Evolutionary conservation across 2,888 invertebrate genomes (phyloP).

Genomic region (Agrochola lychnidis): DNA sequence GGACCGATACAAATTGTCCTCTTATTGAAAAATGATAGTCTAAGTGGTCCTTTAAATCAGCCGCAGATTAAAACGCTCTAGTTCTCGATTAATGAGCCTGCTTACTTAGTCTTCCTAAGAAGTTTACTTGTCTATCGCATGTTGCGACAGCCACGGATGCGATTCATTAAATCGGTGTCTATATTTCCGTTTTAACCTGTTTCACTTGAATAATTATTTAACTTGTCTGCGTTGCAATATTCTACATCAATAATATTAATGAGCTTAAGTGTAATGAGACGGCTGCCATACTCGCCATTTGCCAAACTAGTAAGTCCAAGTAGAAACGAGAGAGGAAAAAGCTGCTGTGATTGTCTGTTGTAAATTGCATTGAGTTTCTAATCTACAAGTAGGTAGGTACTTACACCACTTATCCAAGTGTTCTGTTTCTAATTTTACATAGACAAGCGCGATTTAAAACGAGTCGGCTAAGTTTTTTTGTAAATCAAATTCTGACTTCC

Average conservation of each 20-base stretch:
- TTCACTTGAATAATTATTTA: slow-evolving; percentile 74
- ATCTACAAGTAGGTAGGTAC: neutral
- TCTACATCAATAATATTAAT: slow-evolving; percentile 58
- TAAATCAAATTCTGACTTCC: slow-evolving; percentile 14
- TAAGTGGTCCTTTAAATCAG: slow-evolving; percentile 65
- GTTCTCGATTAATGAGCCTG: slow-evolving; percentile 73
- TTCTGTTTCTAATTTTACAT: slow-evolving; percentile 7
- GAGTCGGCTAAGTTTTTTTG: neutral
- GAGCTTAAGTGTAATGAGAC: slow-evolving; percentile 47
- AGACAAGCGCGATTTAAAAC: slow-evolving; percentile 2
- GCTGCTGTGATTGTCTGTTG: slow-evolving; percentile 47
- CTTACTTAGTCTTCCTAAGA: slow-evolving; percentile 66
- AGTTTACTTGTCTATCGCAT: slow-evolving; percentile 71
- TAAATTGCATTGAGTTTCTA: slow-evolving; percentile 52
- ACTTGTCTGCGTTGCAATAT: slow-evolving; percentile 68
- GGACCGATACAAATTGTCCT: slow-evolving; percentile 55
- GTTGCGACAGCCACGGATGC: slow-evolving; percentile 82
- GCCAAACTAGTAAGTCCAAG: slow-evolving; percentile 48
- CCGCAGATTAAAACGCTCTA: slow-evolving; percentile 60
- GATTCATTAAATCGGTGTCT: slow-evolving; percentile 85
- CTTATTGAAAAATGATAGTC: slow-evolving; percentile 52
- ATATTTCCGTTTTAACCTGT: slow-evolving; percentile 88
- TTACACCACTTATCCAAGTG: neutral
- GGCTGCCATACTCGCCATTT: slow-evolving; percentile 18
- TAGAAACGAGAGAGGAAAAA: slow-evolving; percentile 44